Percentiles rank a stretch among this genome's conserved stretches.
phyloP scores from a whole-genome alignment of 2,797 vertebrate species.

The Furcifer pardalis region DNA sequence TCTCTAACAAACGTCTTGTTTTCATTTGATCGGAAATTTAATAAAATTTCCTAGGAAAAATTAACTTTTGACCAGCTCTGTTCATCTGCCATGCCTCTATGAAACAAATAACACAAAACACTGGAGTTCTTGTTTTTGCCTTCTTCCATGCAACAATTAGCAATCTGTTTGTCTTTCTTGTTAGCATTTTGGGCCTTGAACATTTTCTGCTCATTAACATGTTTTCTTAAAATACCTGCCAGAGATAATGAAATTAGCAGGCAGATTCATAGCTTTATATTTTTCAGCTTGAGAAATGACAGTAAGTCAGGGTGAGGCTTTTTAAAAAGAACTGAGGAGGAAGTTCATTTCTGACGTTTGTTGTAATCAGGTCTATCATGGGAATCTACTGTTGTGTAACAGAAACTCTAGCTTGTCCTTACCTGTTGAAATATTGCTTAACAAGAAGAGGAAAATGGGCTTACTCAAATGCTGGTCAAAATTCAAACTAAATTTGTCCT shows the following conservation, averaged over 20 bases:
- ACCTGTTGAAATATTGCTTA: constrained; percentile 80
- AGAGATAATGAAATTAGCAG: constrained; percentile 56
- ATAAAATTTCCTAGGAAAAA: background rate
- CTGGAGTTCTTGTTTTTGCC: constrained; percentile 34
- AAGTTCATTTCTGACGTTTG: constrained; percentile 78
- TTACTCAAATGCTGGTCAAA: constrained; percentile 73
- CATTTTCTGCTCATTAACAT: constrained; percentile 9
- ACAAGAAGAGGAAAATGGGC: constrained; percentile 76
- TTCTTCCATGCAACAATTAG: constrained; percentile 36
- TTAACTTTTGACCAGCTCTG: background rate
- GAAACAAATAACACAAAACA: constrained; percentile 1
- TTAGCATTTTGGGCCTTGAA: constrained; percentile 6
- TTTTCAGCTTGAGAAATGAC: constrained; percentile 60
- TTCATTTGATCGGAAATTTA: background rate
- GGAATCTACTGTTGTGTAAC: constrained; percentile 81
- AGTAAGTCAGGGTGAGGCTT: constrained; percentile 75
- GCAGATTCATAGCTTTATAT: constrained; percentile 53
- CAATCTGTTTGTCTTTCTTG: constrained; percentile 39
- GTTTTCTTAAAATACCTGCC: constrained; percentile 1
- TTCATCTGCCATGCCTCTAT: background rate
- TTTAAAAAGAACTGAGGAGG: constrained; percentile 73
- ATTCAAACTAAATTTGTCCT: constrained; percentile 72
- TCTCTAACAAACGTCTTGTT: background rate
- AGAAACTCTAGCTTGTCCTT: constrained; percentile 83
- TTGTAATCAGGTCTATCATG: constrained; percentile 79